phyloP scores from a whole-genome alignment of 2,113 vertebrate species.

The Micronycteris hirsuta region DNA sequence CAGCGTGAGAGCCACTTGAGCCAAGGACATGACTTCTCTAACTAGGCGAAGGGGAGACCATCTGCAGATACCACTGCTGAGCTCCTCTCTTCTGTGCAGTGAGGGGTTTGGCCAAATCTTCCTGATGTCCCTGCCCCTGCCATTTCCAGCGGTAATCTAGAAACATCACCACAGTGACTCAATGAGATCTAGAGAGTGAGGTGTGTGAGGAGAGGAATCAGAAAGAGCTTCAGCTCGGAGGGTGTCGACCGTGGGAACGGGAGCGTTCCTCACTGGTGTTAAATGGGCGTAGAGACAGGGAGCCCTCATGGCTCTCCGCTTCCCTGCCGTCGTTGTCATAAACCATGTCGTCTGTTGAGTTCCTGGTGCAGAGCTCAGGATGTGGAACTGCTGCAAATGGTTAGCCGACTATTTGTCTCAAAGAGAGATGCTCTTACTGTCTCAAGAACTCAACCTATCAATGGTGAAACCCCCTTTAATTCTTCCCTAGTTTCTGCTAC shows the following conservation, averaged over 20 bases:
- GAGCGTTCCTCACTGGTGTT: rapidly evolving
- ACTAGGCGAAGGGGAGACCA: background rate
- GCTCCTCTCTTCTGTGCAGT: background rate
- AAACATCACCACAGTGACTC: background rate
- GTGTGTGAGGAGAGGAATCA: background rate
- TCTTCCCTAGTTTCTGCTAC: background rate
- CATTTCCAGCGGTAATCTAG: background rate
- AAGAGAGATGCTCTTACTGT: background rate
- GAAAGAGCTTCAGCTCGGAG: background rate
- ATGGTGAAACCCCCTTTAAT: background rate
- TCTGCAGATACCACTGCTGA: background rate
- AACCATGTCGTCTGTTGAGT: rapidly evolving
- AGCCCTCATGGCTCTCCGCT: rapidly evolving
- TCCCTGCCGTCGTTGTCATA: rapidly evolving
- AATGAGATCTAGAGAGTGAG: background rate
- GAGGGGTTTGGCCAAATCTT: background rate
- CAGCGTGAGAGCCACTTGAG: background rate
- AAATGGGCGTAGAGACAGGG: background rate
- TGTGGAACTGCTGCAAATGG: background rate
- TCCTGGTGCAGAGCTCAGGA: background rate
- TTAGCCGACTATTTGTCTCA: background rate
- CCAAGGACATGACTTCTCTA: background rate
- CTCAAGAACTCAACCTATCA: background rate
- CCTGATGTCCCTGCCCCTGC: background rate
- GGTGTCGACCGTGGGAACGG: rapidly evolving